phyloP scores from a whole-genome alignment of 2,797 vertebrate genomes.

The Gymnoscopelus microlampas region DNA sequence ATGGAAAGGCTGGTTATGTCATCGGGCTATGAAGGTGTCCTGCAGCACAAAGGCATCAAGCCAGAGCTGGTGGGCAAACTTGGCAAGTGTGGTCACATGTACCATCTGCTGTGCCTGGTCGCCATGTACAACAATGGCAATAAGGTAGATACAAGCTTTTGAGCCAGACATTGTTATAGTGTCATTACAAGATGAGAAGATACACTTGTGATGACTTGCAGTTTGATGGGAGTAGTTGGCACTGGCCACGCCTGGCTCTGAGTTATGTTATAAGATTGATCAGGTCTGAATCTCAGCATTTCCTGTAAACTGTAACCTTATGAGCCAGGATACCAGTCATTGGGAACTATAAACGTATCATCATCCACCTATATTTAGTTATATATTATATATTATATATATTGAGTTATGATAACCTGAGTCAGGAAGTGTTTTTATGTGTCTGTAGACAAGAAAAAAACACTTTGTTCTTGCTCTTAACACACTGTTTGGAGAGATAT shows the following conservation, averaged over 20 bases:
- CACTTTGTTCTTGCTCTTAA: too few relatives aligned
- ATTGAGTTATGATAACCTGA: too few relatives aligned
- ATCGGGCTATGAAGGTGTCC: constrained; percentile 93
- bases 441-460: too few relatives aligned
- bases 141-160: constrained; percentile 84
- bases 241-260: constrained; percentile 1
- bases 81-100: constrained; percentile 96
- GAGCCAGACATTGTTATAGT: constrained; percentile 63
- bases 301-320: too few relatives aligned
- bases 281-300: neutral
- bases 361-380: too few relatives aligned
- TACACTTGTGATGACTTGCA: constrained; percentile 34
- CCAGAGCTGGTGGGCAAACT: constrained; percentile 94
- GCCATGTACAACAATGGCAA: constrained; percentile 99
- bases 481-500: too few relatives aligned
- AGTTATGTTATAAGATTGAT: constrained; percentile 18
- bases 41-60: constrained; percentile 89
- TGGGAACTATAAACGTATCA: too few relatives aligned
- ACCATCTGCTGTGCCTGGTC: constrained; percentile 96
- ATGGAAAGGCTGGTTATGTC: constrained; percentile 93
- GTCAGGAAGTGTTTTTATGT: too few relatives aligned
- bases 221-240: constrained; percentile 27
- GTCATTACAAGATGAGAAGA: constrained; percentile 57
- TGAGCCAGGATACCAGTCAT: too few relatives aligned
- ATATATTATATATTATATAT: too few relatives aligned